Base-by-base conservation (phyloP, 2,888 invertebrate genomes). In the Cataglyphis altisquamis region DNA sequence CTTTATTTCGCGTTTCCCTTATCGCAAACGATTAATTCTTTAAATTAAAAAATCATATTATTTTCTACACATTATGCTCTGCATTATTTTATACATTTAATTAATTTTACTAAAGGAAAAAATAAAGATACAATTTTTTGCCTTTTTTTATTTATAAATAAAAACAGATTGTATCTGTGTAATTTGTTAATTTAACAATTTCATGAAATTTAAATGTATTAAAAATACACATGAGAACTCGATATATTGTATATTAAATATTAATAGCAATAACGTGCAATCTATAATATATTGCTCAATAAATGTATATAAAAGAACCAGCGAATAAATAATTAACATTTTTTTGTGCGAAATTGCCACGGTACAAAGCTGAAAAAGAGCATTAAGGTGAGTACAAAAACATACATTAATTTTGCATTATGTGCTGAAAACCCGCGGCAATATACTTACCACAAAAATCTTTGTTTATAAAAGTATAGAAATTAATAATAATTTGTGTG, bases 301-400 rank as follows among this genome's bases (percentile, higher is more conserved):
- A 55, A 77, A 39, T 29, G 21, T 25, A 15, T 18, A 15, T 29
- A 48, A 66, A 57, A 55, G 12, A 21, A 57, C 29, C 15, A 55
- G 29, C 29, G 67, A 52, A 57, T 67, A 12, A 67, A 67, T 77
- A 64, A 29, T n/a, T 73, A 73, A 77, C 21, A 64, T 66, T 41
- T 64, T 75, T 39, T 29, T 29, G 29, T 29, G 25, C 10, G 10
- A 77, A 41, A 67, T 41, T 29, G 12, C 32, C 15, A 8, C 45
- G 10, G 2, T 25, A 75, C n/a, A n/a, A 66, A 67, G 41, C 29
- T 55, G n/a, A 41, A 77, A 77, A 77, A 15, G 25, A 55, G 66
- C 29, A 39, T 29, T 15, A 55, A 41, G 9, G 15, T 15, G 29
- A n/a, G 21, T 55, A 12, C 10, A 45, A 15, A 66, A 52, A 18